A percentile compares a stretch with the other conserved stretches of the same genome.
Conservation (phyloP, 1,140 invertebrate genomes). For the Matsumurasca onukii region DNA sequence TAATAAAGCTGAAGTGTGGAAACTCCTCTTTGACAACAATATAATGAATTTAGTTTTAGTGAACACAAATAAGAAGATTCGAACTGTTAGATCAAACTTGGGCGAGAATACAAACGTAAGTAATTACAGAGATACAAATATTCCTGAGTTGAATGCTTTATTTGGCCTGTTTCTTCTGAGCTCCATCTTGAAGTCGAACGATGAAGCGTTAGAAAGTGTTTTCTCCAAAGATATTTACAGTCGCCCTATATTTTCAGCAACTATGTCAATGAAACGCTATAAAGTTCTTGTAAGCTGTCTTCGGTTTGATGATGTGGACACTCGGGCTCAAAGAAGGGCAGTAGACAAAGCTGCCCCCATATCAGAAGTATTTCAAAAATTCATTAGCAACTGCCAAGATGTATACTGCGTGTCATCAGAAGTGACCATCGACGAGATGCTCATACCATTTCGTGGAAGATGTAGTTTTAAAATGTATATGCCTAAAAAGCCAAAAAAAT, state of each 20-base stretch:
- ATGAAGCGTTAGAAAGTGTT: too few relatives aligned
- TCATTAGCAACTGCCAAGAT: conserved; percentile 46
- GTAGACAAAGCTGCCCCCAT: conserved; percentile 40
- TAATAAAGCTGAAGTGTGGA: conserved; percentile 25
- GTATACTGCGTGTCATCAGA: conserved; percentile 41
- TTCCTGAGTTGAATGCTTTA: conserved; percentile 20
- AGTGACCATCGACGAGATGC: too few relatives aligned
- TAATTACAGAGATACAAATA: conserved; percentile 24
- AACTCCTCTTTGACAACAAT: conserved; percentile 23
- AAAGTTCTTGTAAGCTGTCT: conserved; percentile 44
- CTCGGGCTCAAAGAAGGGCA: conserved; percentile 38
- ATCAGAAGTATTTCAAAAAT: conserved; percentile 43
- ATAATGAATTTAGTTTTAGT: conserved; percentile 16
- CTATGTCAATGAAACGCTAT: conserved; percentile 42
- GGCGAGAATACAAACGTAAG: neutral
- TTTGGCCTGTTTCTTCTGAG: too few relatives aligned
- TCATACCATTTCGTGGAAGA: too few relatives aligned
- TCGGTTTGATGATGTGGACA: conserved; percentile 45
- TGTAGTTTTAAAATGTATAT: too few relatives aligned
- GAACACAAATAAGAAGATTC: conserved; percentile 13
- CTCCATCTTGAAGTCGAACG: too few relatives aligned
- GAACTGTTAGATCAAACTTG: neutral
- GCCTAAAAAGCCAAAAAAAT: too few relatives aligned
- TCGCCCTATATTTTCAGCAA: too few relatives aligned
- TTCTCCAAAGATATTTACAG: too few relatives aligned